phyloP scores from a whole-genome alignment of 2,113 vertebrate genomes.

The Alosa alosa region DNA sequence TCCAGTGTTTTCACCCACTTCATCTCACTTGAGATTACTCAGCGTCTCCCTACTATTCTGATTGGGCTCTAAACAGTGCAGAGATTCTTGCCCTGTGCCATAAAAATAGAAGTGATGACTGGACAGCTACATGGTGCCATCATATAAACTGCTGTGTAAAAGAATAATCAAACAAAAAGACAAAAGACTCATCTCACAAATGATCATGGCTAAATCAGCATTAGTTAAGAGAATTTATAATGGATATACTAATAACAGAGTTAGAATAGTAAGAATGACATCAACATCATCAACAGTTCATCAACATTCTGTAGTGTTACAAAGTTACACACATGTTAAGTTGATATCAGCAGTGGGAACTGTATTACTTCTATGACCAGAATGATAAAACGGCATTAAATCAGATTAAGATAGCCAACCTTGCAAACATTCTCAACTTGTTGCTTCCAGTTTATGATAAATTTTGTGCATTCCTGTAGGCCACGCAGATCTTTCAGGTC shows the following conservation, averaged over 20 bases:
- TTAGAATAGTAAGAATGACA: no score
- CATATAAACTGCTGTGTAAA: no score
- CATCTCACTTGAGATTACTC: neutral
- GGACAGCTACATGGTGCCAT: neutral
- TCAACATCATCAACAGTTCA: no score
- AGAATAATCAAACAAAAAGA: no score
- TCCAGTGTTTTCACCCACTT: neutral
- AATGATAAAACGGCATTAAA: neutral
- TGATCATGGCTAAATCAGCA: no score
- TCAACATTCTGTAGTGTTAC: no score
- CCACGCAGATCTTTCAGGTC: conserved; percentile 42
- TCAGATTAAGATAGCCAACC: conserved; percentile 31
- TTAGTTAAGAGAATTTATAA: no score
- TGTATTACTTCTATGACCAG: neutral
- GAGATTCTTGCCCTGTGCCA: neutral
- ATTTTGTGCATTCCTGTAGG: conserved; percentile 49
- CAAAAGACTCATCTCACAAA: no score
- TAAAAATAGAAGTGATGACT: neutral
- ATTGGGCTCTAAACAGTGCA: no score
- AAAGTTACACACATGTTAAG: no score
- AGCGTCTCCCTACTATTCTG: no score
- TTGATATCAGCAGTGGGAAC: neutral
- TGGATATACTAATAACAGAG: no score
- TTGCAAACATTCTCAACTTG: conserved; percentile 49
- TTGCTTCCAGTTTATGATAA: conserved; percentile 47